Base-by-base conservation (phyloP, 2,888 invertebrate genomes). In the Ennomos quercinarius region DNA sequence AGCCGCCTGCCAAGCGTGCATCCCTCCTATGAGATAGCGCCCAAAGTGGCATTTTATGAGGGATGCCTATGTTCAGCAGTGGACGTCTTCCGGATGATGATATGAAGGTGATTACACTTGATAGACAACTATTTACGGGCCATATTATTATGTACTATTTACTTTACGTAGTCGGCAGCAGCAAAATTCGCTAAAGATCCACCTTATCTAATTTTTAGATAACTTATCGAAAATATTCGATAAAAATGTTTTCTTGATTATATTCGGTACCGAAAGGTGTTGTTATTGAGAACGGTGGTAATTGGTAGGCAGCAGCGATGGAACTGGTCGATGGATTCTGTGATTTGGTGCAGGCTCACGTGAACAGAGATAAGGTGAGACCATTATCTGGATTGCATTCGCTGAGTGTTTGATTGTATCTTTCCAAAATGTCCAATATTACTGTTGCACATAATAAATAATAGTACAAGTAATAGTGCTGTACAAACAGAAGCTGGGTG, bases 341-440 rank as follows among this genome's bases (percentile, higher is more conserved):
- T 80, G 93, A 94, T 67, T 93, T 96, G 74, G 85, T 97, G 70
- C 96, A 96, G 67, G 94, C 94, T 1, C 96, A 97, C 77, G 94
- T 94, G 63, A 97, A 97, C 39, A 93, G 97, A 71, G 97, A 97
- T 91, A 97, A 97, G 94, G 95, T 95, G 87, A 79, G 72, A 38
- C 27, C 3, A 17, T 35, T 38, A 54, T 49, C 44, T 46, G 9
- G 9, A 51, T 27, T 55, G 50, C 48, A 48, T 42, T 42, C 39
- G 17, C 41, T 36, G 40, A n/a, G 10, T 34, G n/a, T 13, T 10
- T 17, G 17, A 11, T 56, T 49, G 27, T 27, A 39, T 49, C 45
- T 36, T 39, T 43, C 42, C n/a, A 38, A 36, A 27, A 27, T 27
- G 27, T 27, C 6, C 27, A 27, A 27, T n/a, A 0, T 27, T 6